phyloP scores from a whole-genome alignment of 2,888 invertebrate genomes.

The Drosophila kambysellisi region DNA sequence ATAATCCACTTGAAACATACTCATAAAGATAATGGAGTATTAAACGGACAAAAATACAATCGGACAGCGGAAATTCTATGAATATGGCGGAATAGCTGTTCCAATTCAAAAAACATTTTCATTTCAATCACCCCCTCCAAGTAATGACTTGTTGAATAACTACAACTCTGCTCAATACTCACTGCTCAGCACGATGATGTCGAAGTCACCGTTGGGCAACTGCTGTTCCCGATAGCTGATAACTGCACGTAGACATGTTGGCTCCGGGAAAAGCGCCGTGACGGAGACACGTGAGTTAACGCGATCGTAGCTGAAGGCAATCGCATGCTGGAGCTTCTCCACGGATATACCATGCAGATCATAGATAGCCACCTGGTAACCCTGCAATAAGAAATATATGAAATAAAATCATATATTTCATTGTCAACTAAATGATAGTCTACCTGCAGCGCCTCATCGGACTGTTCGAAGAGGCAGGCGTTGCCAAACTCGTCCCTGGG shows the following conservation, averaged over 20 bases:
- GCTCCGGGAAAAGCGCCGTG: constrained; percentile 91
- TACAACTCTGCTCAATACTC: constrained; percentile 82
- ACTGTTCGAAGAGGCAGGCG: constrained; percentile 88
- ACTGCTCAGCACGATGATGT: constrained; percentile 96
- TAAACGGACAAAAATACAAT: background rate
- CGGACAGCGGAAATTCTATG: background rate
- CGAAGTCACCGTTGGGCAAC: constrained; percentile 95
- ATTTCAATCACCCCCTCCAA: background rate
- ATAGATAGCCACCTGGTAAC: constrained; percentile 87
- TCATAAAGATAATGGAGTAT: too few relatives aligned
- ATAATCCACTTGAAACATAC: too few relatives aligned
- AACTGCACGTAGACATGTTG: constrained; percentile 93
- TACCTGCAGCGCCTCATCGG: constrained; percentile 88
- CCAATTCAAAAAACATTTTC: background rate
- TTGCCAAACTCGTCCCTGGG: constrained; percentile 97
- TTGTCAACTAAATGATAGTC: background rate
- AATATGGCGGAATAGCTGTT: background rate
- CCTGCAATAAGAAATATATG: constrained; percentile 85
- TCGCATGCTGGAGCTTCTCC: constrained; percentile 86
- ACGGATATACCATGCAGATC: constrained; percentile 88
- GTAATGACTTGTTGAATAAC: background rate
- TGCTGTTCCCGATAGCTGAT: constrained; percentile 91
- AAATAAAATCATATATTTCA: background rate
- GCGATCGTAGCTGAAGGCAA: constrained; percentile 90
- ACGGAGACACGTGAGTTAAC: constrained; percentile 92